Conservation (phyloP, 2,888 invertebrate genomes). For the Thecophora atra region DNA sequence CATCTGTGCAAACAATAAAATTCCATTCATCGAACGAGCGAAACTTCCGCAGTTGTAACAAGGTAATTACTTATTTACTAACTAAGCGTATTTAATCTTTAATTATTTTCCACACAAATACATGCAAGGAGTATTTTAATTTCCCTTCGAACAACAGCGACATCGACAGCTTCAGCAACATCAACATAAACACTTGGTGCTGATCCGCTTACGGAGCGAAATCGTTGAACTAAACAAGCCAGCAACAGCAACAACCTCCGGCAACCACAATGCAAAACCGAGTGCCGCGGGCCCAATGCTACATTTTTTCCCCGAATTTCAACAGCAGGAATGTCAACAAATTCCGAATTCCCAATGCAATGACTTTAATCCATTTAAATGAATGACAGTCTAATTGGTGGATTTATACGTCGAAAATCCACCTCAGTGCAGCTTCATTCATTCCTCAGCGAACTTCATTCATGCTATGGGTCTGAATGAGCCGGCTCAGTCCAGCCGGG, state of each 20-base stretch:
- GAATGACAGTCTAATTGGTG: slow-evolving; percentile 66
- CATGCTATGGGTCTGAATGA: slow-evolving; percentile 9
- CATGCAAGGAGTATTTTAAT: not conserved
- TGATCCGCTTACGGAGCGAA: slow-evolving; percentile 33
- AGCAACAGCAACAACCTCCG: slow-evolving; percentile 4
- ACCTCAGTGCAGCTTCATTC: slow-evolving; percentile 9
- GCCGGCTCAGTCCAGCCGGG: slow-evolving; percentile 37
- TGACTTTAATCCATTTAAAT: slow-evolving; percentile 63
- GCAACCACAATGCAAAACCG: slow-evolving; percentile 26
- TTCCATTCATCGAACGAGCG: not conserved
- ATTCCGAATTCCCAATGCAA: slow-evolving; percentile 23
- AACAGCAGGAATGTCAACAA: slow-evolving; percentile 14
- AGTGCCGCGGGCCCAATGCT: slow-evolving; percentile 1
- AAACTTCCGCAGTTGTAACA: not conserved
- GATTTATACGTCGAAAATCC: slow-evolving; percentile 49
- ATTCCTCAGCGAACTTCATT: not conserved
- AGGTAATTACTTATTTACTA: not conserved
- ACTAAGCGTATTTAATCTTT: slow-evolving; percentile 16
- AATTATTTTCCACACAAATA: slow-evolving; percentile 15
- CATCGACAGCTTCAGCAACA: not conserved
- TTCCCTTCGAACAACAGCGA: not conserved
- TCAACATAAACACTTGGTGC: slow-evolving; percentile 8
- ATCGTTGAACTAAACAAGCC: slow-evolving; percentile 18
- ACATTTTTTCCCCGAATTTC: not conserved
- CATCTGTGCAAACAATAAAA: not conserved